Percentiles rank a stretch among this genome's conserved stretches.
Evolutionary conservation across 1,140 invertebrate species (phyloP).

Genomic region (Lucilia sericata): DNA sequence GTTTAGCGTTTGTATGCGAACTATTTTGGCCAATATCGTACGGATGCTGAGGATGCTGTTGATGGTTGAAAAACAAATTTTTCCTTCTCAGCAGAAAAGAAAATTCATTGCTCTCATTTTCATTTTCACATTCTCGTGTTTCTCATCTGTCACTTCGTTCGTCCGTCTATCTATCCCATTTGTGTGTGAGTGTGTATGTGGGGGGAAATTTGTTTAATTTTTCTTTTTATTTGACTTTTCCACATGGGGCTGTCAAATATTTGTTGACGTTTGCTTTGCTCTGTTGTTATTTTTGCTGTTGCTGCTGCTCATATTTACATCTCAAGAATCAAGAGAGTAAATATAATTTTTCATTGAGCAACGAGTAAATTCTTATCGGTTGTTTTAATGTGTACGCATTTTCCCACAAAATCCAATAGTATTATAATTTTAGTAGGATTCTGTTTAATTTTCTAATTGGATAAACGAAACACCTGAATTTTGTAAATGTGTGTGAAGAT

Average conservation of each 20-base stretch:
- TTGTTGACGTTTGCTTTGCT: background rate
- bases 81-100: constrained; percentile 16
- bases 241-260: constrained; percentile 23
- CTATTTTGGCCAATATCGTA: constrained; percentile 39
- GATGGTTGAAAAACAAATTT: constrained; percentile 25
- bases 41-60: constrained; percentile 37
- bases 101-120: constrained; percentile 7
- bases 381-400: background rate
- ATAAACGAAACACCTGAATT: background rate
- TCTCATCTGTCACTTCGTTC: background rate
- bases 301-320: background rate
- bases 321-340: constrained; percentile 9
- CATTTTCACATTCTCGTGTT: background rate
- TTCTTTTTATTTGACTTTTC: constrained; percentile 5
- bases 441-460: too few species aligned
- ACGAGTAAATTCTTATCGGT: background rate
- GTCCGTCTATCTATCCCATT: background rate
- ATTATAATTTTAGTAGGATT: too few species aligned
- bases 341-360: background rate
- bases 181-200: background rate
- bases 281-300: background rate
- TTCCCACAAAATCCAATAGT: too few species aligned
- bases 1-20: constrained; percentile 44
- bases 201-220: background rate
- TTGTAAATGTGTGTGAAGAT: background rate